phyloP scores from a whole-genome alignment of 2,113 vertebrate species.

The Mystacornis crossleyi region DNA sequence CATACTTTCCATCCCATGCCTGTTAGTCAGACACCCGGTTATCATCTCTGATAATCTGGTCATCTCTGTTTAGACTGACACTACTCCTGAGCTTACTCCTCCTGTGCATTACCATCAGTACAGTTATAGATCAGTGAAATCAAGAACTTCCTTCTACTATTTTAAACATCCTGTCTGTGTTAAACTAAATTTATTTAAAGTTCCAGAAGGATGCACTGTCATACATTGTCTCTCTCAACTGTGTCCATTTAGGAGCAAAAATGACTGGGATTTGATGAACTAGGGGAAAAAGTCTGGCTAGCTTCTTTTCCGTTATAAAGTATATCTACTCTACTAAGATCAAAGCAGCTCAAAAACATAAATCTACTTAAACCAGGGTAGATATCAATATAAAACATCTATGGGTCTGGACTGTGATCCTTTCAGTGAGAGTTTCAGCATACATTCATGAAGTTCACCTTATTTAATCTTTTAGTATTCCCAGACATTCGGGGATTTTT shows the following conservation, averaged over 20 bases:
- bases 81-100: neutral
- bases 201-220: neutral
- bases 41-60: neutral
- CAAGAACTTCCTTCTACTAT: neutral
- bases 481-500: neutral
- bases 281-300: neutral
- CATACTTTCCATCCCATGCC: neutral
- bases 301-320: neutral
- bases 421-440: neutral
- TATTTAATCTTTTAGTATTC: neutral
- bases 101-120: neutral
- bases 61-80: conserved; percentile 11
- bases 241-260: neutral
- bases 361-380: neutral
- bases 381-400: neutral
- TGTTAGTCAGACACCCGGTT: neutral
- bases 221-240: neutral
- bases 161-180: neutral
- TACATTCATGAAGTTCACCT: neutral
- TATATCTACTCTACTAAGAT: neutral
- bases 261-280: neutral
- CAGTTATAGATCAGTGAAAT: neutral
- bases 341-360: neutral
- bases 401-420: neutral
- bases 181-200: conserved; percentile 6